Base-by-base conservation (phyloP, 2,113 vertebrate genomes). In the Hippolais icterina region DNA sequence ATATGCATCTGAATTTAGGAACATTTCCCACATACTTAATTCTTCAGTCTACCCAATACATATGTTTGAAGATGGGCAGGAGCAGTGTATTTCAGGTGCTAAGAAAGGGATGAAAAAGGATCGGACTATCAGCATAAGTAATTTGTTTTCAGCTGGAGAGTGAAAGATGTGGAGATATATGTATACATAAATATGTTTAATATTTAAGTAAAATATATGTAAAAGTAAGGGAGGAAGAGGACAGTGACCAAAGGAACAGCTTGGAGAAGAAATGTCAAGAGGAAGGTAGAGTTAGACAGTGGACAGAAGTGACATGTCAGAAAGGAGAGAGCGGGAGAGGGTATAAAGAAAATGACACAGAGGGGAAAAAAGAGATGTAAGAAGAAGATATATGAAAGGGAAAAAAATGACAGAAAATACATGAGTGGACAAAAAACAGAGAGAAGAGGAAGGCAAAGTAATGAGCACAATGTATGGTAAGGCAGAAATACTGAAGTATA, bases 151-250 rank as follows among this genome's bases (percentile, higher is more conserved):
- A 78, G 47, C 28, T 69, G 56, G 8, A 77, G n/a, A 90, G 66
- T 4, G n/a, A 49, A 83, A 80, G 50, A 86, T 18, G 54, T 52
- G 63, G 7, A 74, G 27, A 78, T 21, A 46, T 3, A 52, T 5
- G 8, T 23, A 10, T 9, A 35, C 3, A 46, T 1, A 22, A 4
- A 35, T 1, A 12, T 2, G 22, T 4, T 9, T 28, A 60, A 46
- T 53, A 41, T 16, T 19, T 15, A 49, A 23, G 12, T 41, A 81
- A 79, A 52, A 63, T 9, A n/a, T 5, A 39, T 19, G 14, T 29
- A 78, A 72, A 52, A 5, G 2, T 21, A 66, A 83, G 31, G 29
- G 83, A 28, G 28, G 27, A 47, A 85, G 21, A 89, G 3, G 11
- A 72, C 35, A 70, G 23, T 35, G 23, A 87, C 12, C 63, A 84